phyloP scores from a whole-genome alignment of 1,140 invertebrate species.

The Meteorus sp. region DNA sequence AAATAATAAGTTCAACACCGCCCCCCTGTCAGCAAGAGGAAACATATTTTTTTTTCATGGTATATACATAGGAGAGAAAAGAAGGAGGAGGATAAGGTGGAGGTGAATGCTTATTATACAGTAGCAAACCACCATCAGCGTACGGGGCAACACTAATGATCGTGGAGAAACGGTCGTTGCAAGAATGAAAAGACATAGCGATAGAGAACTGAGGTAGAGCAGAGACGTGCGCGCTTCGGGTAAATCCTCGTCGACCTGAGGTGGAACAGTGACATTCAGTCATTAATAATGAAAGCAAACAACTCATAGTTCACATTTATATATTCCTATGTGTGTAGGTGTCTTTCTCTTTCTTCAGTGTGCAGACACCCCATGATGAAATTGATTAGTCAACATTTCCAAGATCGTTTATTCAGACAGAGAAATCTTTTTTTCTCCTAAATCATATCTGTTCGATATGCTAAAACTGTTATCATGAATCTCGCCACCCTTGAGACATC shows the following conservation, averaged over 20 bases:
- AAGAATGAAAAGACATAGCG: conserved; percentile 9
- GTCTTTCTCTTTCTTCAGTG: not conserved
- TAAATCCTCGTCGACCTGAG: too few relatives aligned
- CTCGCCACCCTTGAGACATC: too few relatives aligned
- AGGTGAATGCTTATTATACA: conserved; percentile 29
- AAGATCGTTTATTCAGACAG: conserved; percentile 24
- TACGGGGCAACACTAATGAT: conserved; percentile 18
- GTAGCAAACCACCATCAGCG: conserved; percentile 23
- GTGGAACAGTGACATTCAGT: not conserved
- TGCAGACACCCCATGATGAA: conserved; percentile 26
- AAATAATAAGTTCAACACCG: too few relatives aligned
- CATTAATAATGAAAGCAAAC: conserved; percentile 22
- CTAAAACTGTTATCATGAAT: too few relatives aligned
- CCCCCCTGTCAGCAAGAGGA: too few relatives aligned
- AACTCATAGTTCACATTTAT: too few relatives aligned
- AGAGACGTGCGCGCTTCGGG: not conserved
- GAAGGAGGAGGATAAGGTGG: not conserved
- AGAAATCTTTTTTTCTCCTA: too few relatives aligned
- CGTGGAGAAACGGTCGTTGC: conserved; percentile 10
- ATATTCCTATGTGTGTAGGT: too few relatives aligned
- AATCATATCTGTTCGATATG: conserved; percentile 2
- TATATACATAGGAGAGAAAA: too few relatives aligned
- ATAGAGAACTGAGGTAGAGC: too few relatives aligned
- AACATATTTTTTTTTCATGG: too few relatives aligned
- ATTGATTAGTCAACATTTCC: conserved; percentile 32